phyloP scores from a whole-genome alignment of 2,888 invertebrate genomes.

The Drosophila kuntzei region DNA sequence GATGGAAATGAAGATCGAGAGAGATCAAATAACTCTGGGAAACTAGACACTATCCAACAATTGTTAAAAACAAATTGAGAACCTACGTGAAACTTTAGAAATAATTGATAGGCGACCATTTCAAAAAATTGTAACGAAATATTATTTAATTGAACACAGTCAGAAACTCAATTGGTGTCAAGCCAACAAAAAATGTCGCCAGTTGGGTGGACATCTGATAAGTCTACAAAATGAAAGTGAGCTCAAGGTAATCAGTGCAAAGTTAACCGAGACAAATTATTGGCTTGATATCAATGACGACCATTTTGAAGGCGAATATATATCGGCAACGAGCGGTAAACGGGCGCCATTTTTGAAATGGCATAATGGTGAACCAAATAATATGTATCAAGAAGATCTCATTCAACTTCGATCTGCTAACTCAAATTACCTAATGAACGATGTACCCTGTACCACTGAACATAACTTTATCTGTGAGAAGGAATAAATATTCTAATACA shows the following conservation, averaged over 20 bases:
- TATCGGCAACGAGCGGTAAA: not conserved
- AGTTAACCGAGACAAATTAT: not conserved
- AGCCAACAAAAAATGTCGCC: not conserved
- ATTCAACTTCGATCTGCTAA: not conserved
- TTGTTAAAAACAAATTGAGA: not conserved
- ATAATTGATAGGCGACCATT: not conserved
- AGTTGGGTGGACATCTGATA: slow-evolving; percentile 5
- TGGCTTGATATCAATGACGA: slow-evolving; percentile 13
- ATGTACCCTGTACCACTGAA: not conserved
- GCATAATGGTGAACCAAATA: slow-evolving; percentile 11
- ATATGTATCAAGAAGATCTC: not conserved
- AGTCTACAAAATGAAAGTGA: slow-evolving; percentile 3
- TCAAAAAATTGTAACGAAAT: slow-evolving; percentile 13
- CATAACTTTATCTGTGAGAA: slow-evolving; percentile 10
- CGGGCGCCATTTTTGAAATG: not conserved
- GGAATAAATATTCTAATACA: not conserved
- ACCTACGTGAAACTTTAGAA: not conserved
- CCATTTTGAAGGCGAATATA: not conserved
- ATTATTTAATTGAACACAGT: slow-evolving; percentile 11
- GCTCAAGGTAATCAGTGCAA: not conserved
- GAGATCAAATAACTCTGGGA: not conserved
- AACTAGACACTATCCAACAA: slow-evolving; percentile 1
- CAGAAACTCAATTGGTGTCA: not conserved
- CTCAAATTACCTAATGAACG: not conserved
- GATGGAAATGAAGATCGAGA: not conserved